Conservation (phyloP, 2,888 invertebrate species). For the Phyllotreta striolata region DNA sequence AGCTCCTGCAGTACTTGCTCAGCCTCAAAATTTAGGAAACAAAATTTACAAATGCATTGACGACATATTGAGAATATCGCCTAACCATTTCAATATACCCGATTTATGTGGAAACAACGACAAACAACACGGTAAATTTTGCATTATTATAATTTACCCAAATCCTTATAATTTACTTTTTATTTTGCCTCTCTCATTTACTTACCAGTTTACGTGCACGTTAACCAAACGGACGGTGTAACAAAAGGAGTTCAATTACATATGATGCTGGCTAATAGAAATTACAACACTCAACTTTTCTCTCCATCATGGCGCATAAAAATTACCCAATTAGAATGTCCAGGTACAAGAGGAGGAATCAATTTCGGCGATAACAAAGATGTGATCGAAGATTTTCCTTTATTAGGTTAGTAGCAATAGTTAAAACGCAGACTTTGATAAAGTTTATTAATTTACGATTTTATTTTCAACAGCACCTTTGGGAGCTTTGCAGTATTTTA, state of each 20-base stretch:
- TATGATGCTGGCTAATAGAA: constrained; percentile 62
- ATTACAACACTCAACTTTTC: constrained; percentile 32
- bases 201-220: constrained; percentile 49
- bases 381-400: constrained; percentile 46
- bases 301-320: constrained; percentile 53
- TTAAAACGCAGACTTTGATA: constrained; percentile 39
- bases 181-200: constrained; percentile 1
- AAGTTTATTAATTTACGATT: constrained; percentile 6
- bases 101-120: constrained; percentile 70
- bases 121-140: constrained; percentile 69
- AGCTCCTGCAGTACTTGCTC: constrained; percentile 49
- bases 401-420: constrained; percentile 44
- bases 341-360: constrained; percentile 43
- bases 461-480: constrained; percentile 64
- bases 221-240: constrained; percentile 46
- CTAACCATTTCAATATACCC: constrained; percentile 64
- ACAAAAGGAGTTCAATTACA: constrained; percentile 45
- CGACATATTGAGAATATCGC: constrained; percentile 65
- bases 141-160: background rate
- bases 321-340: constrained; percentile 58
- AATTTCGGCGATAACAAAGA: constrained; percentile 41
- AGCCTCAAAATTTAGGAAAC: constrained; percentile 58
- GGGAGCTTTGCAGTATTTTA: constrained; percentile 74
- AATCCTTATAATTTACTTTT: background rate
- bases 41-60: constrained; percentile 59